Evolutionary conservation across 2,113 vertebrate species (phyloP).

Genomic region (Hemiscyllium ocellatum): DNA sequence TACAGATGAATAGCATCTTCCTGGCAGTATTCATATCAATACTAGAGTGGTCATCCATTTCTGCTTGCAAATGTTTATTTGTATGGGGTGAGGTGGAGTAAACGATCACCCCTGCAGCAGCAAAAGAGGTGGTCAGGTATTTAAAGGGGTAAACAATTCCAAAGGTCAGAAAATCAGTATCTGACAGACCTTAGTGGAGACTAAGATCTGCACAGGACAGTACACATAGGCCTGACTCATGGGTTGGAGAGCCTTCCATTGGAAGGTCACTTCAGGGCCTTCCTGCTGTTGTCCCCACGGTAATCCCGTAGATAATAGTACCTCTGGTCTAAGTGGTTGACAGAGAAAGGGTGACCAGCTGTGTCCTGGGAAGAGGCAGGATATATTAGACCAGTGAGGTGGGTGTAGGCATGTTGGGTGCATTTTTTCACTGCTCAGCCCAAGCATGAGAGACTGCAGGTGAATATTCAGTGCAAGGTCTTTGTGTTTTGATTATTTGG

Average conservation of each 20-base stretch:
- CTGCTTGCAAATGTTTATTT: too few species aligned
- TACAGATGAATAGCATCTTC: too few species aligned
- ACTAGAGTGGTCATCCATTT: too few species aligned
- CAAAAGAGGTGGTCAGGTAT: background rate
- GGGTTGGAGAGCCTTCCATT: background rate
- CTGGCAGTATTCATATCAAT: too few species aligned
- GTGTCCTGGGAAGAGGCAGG: background rate
- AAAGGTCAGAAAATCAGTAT: background rate
- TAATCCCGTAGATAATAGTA: background rate
- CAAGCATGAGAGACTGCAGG: background rate
- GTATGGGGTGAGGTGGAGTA: too few species aligned
- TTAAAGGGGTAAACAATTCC: background rate
- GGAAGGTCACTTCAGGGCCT: background rate
- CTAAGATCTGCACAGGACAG: background rate
- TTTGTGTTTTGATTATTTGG: background rate
- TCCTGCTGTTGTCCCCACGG: background rate
- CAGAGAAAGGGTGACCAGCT: background rate
- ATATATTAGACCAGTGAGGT: background rate
- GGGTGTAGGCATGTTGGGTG: background rate
- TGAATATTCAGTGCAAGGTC: background rate
- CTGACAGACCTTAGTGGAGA: background rate
- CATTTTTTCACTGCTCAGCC: background rate
- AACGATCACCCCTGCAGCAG: too few species aligned
- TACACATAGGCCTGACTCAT: background rate
- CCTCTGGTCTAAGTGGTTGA: background rate